A percentile compares a stretch with the other conserved stretches of the same genome.
phyloP scores from a whole-genome alignment of 2,113 vertebrate genomes.

The Neodontobutis hainanensis region DNA sequence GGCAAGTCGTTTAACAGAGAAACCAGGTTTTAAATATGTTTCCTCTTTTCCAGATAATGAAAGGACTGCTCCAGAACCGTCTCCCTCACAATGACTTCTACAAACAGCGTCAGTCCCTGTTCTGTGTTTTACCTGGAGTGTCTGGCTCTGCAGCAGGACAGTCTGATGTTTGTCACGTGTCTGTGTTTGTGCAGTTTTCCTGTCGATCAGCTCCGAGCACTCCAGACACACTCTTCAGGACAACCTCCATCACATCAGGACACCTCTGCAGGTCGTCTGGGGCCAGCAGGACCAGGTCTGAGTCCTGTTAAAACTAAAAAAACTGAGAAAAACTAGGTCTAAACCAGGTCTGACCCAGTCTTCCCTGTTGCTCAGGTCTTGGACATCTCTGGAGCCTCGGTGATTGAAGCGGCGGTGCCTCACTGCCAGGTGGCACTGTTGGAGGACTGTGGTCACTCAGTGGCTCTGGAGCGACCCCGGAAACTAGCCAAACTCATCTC shows the following conservation, averaged over 20 bases:
- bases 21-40: background rate
- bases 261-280: slow-evolving; percentile 90
- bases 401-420: slow-evolving; percentile 78
- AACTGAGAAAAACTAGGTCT: too few species aligned
- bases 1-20: too few species aligned
- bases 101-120: slow-evolving; percentile 81
- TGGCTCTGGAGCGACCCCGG: slow-evolving; percentile 89
- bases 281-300: slow-evolving; percentile 93
- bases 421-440: slow-evolving; percentile 85
- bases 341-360: background rate
- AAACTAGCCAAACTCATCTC: slow-evolving; percentile 87
- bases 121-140: background rate
- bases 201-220: slow-evolving; percentile 83
- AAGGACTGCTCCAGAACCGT: slow-evolving; percentile 88
- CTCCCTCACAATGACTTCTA: slow-evolving; percentile 92
- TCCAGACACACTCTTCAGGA: slow-evolving; percentile 85
- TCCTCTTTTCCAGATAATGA: slow-evolving; percentile 81
- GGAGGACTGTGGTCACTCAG: slow-evolving; percentile 91
- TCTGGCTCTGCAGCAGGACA: slow-evolving; percentile 4
- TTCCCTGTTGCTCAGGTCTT: slow-evolving; percentile 79
- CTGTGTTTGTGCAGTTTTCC: slow-evolving; percentile 48
- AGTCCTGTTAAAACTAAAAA: too few species aligned
- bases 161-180: background rate
- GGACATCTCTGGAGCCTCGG: slow-evolving; percentile 86
- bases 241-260: slow-evolving; percentile 87